Conservation (phyloP, 2,797 vertebrate genomes). For the Pelobates cultripes region DNA sequence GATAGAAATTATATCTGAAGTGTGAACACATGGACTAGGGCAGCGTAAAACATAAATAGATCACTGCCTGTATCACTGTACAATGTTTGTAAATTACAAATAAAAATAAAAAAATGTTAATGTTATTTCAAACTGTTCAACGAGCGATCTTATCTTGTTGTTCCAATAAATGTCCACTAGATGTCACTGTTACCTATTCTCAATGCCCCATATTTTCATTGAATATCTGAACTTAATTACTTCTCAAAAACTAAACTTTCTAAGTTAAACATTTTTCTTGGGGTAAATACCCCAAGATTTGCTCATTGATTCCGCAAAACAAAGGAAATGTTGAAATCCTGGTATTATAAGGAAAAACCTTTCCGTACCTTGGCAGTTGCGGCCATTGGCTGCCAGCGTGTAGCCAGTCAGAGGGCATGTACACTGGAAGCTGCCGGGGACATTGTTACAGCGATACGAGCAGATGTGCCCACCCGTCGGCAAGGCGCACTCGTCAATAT, state of each 20-base stretch:
- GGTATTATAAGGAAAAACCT: neutral
- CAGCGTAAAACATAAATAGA: no score
- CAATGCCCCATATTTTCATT: no score
- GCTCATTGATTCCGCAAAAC: neutral
- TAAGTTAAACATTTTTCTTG: no score
- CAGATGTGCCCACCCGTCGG: constrained; percentile 96
- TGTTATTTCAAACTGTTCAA: no score
- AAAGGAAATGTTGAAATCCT: neutral
- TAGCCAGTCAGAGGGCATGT: constrained; percentile 87
- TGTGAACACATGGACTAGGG: no score
- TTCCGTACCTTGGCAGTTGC: constrained; percentile 88
- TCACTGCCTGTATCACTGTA: no score
- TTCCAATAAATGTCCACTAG: neutral
- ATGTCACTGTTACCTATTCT: neutral
- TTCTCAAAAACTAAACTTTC: no score
- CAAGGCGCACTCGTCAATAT: constrained; percentile 95
- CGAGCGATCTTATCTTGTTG: neutral
- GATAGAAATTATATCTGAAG: no score
- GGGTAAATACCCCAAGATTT: neutral
- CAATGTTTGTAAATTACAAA: no score
- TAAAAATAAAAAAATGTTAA: no score
- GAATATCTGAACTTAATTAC: no score
- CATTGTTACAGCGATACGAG: constrained; percentile 91
- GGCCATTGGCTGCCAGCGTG: constrained; percentile 85
- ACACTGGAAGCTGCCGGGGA: constrained; percentile 92